Evolutionary conservation across 2,888 invertebrate species (phyloP).

Genomic region (Gymnosoma rotundatum): DNA sequence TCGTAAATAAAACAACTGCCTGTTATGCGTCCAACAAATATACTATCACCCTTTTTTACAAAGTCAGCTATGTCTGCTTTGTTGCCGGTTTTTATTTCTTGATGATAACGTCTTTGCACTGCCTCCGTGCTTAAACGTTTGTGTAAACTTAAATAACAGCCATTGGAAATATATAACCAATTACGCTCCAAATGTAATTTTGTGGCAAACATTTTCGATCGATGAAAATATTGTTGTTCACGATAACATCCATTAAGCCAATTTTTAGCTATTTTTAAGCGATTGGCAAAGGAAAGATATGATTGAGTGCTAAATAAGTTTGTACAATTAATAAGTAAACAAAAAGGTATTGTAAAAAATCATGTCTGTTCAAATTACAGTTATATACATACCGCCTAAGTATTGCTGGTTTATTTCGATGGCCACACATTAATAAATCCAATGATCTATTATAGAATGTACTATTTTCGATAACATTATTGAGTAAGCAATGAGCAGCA

Average conservation of each 20-base stretch:
- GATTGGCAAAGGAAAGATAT: conserved; percentile 78
- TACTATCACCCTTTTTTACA: conserved; percentile 75
- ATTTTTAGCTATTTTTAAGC: conserved; percentile 82
- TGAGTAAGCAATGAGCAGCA: conserved; percentile 83
- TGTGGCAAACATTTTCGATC: conserved; percentile 83
- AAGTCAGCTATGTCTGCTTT: conserved; percentile 79
- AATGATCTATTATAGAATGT: conserved; percentile 77
- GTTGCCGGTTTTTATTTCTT: conserved; percentile 74
- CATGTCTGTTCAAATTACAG: background rate
- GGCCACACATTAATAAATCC: conserved; percentile 80
- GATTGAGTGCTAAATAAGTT: conserved; percentile 75
- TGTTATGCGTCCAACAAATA: conserved; percentile 79
- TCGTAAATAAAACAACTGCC: conserved; percentile 79
- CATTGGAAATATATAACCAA: conserved; percentile 84
- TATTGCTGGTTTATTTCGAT: conserved; percentile 76
- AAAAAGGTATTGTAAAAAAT: background rate
- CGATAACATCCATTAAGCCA: conserved; percentile 84
- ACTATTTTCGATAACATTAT: conserved; percentile 82
- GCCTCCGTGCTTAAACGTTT: conserved; percentile 77
- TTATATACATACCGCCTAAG: conserved; percentile 73
- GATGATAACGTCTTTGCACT: conserved; percentile 77
- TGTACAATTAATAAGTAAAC: background rate
- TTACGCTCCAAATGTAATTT: conserved; percentile 83
- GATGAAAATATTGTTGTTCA: conserved; percentile 82
- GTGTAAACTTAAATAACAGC: conserved; percentile 78